Base-by-base conservation (phyloP, 1,140 invertebrate species). In the Papilio glaucus region DNA sequence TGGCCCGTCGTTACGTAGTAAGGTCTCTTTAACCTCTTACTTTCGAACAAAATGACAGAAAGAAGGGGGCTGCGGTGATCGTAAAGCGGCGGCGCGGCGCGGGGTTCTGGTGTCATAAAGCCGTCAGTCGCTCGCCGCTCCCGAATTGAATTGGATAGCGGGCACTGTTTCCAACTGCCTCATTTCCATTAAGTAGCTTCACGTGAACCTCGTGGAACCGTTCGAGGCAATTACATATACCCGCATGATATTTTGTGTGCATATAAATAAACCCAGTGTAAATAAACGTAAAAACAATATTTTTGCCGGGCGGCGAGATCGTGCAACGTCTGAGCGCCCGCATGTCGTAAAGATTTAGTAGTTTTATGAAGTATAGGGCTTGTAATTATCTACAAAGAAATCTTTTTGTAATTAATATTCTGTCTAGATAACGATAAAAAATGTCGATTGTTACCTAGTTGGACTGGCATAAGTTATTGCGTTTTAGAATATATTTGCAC, bases 91-190 rank as follows among this genome's bases (percentile, higher is more conserved):
- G 77, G 84, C 81, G 83, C 80, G 63, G 78, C 79, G 63, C 81
- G 74, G 85, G 83, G 83, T 88, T 86, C 77, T 77, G 41, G 61
- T 67, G 79, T 77, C 81, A 83, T 89, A 90, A 89, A 90, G 76
- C 63, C 75, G 67, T 65, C 75, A 79, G 60, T 76, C 76, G 78
- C 74, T 75, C 77, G 77, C 76, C 81, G 77, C 76, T 80, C 72
- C 76, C 75, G 77, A 82, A 81, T 80, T 79, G 78, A 82, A 81
- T 68, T 72, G 68, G 63, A 74, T 70, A 71, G 65, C 74, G 60
- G 39, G 63, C 29, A 29, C 67, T 69, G 67, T 49, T 49, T 49
- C 67, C 67, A 69, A 69, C 42, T 69, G 67, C 67, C 67, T 69
- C 67, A 69, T 69, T 69, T 69, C 67, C 67, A 69, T 69, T 69